Evolutionary conservation across 2,113 vertebrate genomes (phyloP).

Genomic region (Grallaria varia): DNA sequence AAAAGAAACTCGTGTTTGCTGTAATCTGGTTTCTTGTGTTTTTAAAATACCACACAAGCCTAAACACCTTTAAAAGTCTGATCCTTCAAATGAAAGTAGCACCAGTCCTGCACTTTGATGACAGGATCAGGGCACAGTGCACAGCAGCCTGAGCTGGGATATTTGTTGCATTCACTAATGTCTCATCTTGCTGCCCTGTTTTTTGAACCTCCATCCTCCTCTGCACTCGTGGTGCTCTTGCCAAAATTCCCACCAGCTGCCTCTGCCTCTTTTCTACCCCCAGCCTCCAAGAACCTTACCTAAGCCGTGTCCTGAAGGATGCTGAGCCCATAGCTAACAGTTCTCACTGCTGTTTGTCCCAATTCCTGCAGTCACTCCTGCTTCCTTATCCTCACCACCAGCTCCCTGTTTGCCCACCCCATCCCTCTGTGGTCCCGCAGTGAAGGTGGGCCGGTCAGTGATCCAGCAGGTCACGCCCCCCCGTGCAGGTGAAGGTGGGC

Average conservation of each 20-base stretch:
- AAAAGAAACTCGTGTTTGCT: background rate
- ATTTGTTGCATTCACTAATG: background rate
- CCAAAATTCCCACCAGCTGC: background rate
- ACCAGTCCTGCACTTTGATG: background rate
- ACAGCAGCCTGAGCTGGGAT: background rate
- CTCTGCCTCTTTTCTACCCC: fast-evolving
- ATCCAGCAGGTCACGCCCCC: background rate
- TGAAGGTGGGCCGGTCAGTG: fast-evolving
- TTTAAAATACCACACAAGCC: background rate
- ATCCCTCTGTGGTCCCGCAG: fast-evolving
- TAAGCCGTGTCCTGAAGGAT: fast-evolving
- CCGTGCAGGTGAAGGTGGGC: background rate
- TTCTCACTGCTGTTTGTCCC: fast-evolving
- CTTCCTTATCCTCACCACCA: background rate
- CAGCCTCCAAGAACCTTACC: fast-evolving
- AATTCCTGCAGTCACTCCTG: fast-evolving
- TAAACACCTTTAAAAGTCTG: background rate
- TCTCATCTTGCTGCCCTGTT: background rate
- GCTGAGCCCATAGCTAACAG: fast-evolving
- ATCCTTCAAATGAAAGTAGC: background rate
- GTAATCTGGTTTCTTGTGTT: background rate
- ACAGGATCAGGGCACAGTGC: background rate
- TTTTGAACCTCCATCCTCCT: too few relatives aligned
- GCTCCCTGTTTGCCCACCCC: background rate
- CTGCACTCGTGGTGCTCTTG: background rate